Base-by-base conservation (phyloP, 2,888 invertebrate species). In the Antitype chi region DNA sequence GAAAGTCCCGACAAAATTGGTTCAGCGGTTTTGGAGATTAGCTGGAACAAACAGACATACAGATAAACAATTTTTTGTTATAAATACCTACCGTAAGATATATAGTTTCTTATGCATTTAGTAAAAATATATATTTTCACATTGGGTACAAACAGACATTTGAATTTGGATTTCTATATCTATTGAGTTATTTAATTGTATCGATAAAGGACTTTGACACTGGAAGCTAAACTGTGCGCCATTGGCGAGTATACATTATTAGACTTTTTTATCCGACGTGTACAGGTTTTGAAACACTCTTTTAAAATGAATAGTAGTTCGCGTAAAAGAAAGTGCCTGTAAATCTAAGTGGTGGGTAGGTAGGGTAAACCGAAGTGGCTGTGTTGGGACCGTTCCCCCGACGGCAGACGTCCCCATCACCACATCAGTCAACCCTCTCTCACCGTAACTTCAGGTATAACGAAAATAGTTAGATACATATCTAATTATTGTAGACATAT, bases 391-490 rank as follows among this genome's bases (percentile, higher is more conserved):
- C 2, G 43, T 43, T 49, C 32, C 47, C 32, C 13, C 9, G 20
- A 63, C 17, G 23, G 9, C 17, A 52, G 32, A 57, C 70, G n/a
- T 68, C 23, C 20, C 20, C 13, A 7, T 43, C 59, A 5, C 8
- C 25, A 53, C 7, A 38, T 25, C 47, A 43, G 25, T n/a, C 20
- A 57, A 67, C 78, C 23, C 20, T 57, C 8, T 32, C n/a, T 9
- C 38, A 28, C 76, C 8, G 38, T 67, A 17, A 25, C 11, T 67
- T 57, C 64, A 53, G 64, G 20, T 76, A n/a, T 76, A 62, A 23
- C 23, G 17, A 23, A 23, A 8, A 5, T 23, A 17, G 4, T 5
- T 73, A 49, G 9, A 0, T 38, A 55, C 28, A 17, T 71, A 47
- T 11, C 15, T n/a, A n/a, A n/a, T n/a, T 55, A 23, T 20, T 43